Percentiles rank a stretch among this genome's conserved stretches.
phyloP scores from a whole-genome alignment of 2,888 invertebrate species.

The Dione juno region DNA sequence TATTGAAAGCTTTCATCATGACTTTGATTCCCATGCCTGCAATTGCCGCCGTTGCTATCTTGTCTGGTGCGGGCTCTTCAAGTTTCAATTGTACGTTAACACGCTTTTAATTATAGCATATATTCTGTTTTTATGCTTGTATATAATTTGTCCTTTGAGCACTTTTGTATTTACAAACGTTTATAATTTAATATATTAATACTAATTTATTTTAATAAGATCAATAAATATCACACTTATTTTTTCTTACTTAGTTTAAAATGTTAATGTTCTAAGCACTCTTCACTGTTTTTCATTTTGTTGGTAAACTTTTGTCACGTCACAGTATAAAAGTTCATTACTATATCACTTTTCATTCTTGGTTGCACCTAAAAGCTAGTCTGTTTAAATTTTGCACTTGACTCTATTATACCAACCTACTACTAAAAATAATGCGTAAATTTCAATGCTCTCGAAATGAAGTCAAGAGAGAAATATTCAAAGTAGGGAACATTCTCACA shows the following conservation, averaged over 20 bases:
- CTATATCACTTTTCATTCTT: slow-evolving; percentile 63
- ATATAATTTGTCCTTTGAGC: slow-evolving; percentile 49
- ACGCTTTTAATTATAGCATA: slow-evolving; percentile 40
- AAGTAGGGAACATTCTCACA: slow-evolving; percentile 75
- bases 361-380: slow-evolving; percentile 52
- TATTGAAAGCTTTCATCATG: slow-evolving; percentile 93
- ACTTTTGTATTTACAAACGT: slow-evolving; percentile 44
- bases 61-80: slow-evolving; percentile 64
- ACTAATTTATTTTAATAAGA: slow-evolving; percentile 63
- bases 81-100: slow-evolving; percentile 55
- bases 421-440: slow-evolving; percentile 47
- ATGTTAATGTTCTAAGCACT: slow-evolving; percentile 74
- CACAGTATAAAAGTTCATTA: slow-evolving; percentile 64
- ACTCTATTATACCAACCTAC: slow-evolving; percentile 47
- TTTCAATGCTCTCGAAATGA: slow-evolving; percentile 52
- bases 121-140: slow-evolving; percentile 36
- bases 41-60: slow-evolving; percentile 74
- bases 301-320: slow-evolving; percentile 64
- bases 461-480: slow-evolving; percentile 58
- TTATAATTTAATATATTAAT: slow-evolving; percentile 46
- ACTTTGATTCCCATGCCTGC: slow-evolving; percentile 94
- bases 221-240: slow-evolving; percentile 79
- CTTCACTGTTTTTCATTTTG: slow-evolving; percentile 83
- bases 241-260: slow-evolving; percentile 50
- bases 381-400: slow-evolving; percentile 55